Percentiles rank a stretch among this genome's conserved stretches.
Conservation (phyloP, 37 sponge, comb jelly and placozoan genomes). For the Sycon ciliatum region DNA sequence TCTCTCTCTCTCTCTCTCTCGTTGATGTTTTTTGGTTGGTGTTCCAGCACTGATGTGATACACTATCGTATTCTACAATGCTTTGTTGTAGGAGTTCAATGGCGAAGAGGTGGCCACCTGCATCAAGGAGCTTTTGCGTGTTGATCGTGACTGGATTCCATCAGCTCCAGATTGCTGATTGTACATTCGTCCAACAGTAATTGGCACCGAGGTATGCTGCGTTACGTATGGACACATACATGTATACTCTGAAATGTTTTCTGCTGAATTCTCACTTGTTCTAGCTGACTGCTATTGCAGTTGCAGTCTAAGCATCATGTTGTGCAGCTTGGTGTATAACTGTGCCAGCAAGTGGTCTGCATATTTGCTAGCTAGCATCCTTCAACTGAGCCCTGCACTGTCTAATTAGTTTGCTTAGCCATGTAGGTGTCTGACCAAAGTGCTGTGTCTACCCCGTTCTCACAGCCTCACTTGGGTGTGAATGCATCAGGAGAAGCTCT, state of each 20-base stretch:
- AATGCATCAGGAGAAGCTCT: slow-evolving; percentile 49
- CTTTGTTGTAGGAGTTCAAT: slow-evolving; percentile 57
- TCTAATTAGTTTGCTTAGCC: too few relatives aligned
- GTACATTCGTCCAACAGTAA: slow-evolving; percentile 87
- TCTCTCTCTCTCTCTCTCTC: too few relatives aligned
- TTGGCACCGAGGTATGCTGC: slow-evolving; percentile 74
- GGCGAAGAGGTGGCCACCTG: slow-evolving; percentile 67
- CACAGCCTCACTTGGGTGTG: slow-evolving; percentile 77
- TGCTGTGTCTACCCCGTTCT: too few relatives aligned
- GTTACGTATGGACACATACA: background rate
- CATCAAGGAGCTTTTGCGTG: slow-evolving; percentile 69
- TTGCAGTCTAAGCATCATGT: too few relatives aligned
- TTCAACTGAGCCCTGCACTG: too few relatives aligned
- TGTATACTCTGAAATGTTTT: background rate
- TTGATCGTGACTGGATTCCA: slow-evolving; percentile 89
- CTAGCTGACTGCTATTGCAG: too few relatives aligned
- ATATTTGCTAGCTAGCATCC: too few relatives aligned
- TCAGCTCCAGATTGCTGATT: slow-evolving; percentile 58
- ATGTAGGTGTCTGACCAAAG: too few relatives aligned
- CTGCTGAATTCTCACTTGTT: background rate
- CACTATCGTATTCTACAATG: background rate
- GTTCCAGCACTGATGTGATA: too few relatives aligned
- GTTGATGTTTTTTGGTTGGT: too few relatives aligned
- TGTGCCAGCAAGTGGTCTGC: too few relatives aligned
- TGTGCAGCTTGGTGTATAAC: too few relatives aligned